These are phyloP conservation scores for Melitaea cinxia DNA, from an alignment of 1,140 invertebrate genomes.

Conservation along the genomic window DNA sequence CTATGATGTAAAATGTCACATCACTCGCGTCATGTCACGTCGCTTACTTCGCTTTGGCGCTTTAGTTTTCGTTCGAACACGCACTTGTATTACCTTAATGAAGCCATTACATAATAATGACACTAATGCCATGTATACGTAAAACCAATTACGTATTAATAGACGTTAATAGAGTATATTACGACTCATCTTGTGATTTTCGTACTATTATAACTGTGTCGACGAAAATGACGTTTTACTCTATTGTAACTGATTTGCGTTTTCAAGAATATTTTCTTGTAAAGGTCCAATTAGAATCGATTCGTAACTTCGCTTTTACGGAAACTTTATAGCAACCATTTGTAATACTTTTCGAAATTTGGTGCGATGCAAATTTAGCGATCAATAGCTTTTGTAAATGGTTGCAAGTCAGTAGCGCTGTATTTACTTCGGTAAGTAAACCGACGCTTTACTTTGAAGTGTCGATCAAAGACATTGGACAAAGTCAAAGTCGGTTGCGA, in stretches of 20 bases:
- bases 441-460: constrained; percentile 64
- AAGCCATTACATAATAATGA: too few species aligned
- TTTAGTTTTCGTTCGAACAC: too few species aligned
- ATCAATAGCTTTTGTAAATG: constrained; percentile 32
- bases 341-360: constrained; percentile 22
- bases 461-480: constrained; percentile 70
- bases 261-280: constrained; percentile 8
- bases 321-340: constrained; percentile 42
- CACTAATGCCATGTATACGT: too few species aligned
- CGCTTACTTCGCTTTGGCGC: too few species aligned
- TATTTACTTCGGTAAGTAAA: constrained; percentile 48
- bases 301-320: constrained; percentile 21
- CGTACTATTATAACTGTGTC: too few species aligned
- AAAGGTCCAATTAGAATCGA: constrained; percentile 15
- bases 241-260: background rate
- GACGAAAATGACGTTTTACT: background rate
- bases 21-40: too few species aligned
- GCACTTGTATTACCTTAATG: too few species aligned
- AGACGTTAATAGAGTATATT: too few species aligned
- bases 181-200: too few species aligned
- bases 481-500: constrained; percentile 61
- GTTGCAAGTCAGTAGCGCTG: constrained; percentile 34
- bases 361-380: constrained; percentile 26
- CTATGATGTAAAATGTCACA: too few species aligned
- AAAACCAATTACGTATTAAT: too few species aligned